A percentile compares a stretch with the other conserved stretches of the same genome.
Conservation (phyloP, 2,888 invertebrate genomes). For the Eupithecia inturbata region DNA sequence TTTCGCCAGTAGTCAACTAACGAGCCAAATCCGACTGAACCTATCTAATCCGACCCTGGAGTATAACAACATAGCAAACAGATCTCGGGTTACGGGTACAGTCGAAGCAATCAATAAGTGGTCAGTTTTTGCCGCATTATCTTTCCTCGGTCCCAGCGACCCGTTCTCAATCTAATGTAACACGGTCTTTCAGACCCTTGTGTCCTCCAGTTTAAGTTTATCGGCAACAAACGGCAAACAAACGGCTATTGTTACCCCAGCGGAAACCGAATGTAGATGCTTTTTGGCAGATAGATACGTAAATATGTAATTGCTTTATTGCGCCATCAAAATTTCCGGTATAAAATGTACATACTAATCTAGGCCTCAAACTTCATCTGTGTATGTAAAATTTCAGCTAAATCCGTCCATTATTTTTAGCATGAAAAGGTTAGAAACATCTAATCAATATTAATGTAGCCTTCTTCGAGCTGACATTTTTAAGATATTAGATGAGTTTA, state of each 20-base stretch:
- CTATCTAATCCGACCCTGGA: slow-evolving; percentile 12
- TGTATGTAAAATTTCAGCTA: not conserved
- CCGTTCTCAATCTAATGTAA: slow-evolving; percentile 54
- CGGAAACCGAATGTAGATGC: not conserved
- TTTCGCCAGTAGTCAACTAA: not conserved
- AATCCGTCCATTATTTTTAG: not conserved
- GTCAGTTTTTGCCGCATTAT: slow-evolving; percentile 47
- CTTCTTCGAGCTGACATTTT: too few relatives aligned
- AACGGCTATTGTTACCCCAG: not conserved
- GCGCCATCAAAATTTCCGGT: not conserved
- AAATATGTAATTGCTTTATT: not conserved
- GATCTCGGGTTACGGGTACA: slow-evolving; percentile 42
- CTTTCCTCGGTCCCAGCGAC: slow-evolving; percentile 34
- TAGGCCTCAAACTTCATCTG: not conserved
- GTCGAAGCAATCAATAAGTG: slow-evolving; percentile 53
- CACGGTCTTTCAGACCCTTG: slow-evolving; percentile 46
- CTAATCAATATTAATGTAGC: too few relatives aligned
- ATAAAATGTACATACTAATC: not conserved
- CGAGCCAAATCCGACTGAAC: slow-evolving; percentile 17
- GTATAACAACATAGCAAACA: slow-evolving; percentile 33
- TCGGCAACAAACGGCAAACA: slow-evolving; percentile 13
- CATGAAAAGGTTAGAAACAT: not conserved
- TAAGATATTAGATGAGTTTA: too few relatives aligned
- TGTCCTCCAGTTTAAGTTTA: slow-evolving; percentile 23
- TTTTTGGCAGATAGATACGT: not conserved